A percentile compares a stretch with the other conserved stretches of the same genome.
Conservation (phyloP, 2,113 vertebrate genomes). For the Sinocyclocheilus anophthalmus region DNA sequence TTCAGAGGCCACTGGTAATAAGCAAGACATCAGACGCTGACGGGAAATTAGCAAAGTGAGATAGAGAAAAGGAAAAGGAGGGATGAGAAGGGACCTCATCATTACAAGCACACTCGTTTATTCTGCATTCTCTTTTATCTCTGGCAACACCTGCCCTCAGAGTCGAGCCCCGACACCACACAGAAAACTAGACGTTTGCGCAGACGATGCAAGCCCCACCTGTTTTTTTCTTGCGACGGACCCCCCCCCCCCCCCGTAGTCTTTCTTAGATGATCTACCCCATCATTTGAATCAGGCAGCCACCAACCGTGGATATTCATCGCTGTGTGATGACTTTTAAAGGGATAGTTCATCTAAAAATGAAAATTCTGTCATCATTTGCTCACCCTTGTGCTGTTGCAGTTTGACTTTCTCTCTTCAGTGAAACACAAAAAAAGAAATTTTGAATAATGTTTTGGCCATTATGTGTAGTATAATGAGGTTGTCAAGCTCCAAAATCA, state of each 20-base stretch:
- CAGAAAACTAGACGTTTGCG: too few species aligned
- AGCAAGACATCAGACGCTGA: constrained; percentile 51
- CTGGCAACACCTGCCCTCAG: constrained; percentile 14
- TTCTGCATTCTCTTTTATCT: constrained; percentile 45
- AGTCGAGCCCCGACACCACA: too few species aligned
- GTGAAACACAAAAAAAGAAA: neutral
- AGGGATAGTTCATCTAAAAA: constrained; percentile 4
- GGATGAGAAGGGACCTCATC: constrained; percentile 40
- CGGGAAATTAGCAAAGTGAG: constrained; percentile 37
- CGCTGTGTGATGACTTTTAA: neutral
- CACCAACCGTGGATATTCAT: neutral
- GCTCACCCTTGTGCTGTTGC: neutral
- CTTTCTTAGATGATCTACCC: too few species aligned
- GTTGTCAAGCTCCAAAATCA: neutral
- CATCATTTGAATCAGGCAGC: too few species aligned
- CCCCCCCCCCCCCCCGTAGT: too few species aligned
- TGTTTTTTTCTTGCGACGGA: too few species aligned
- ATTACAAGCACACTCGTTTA: constrained; percentile 43
- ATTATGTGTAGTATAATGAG: neutral
- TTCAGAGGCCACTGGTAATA: constrained; percentile 43
- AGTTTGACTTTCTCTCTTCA: neutral
- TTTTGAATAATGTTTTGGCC: neutral
- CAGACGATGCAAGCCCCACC: too few species aligned
- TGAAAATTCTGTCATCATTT: neutral
- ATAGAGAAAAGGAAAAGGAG: constrained; percentile 22